Base-by-base conservation (phyloP, 1,140 invertebrate species). In the Adelges cooleyi region DNA sequence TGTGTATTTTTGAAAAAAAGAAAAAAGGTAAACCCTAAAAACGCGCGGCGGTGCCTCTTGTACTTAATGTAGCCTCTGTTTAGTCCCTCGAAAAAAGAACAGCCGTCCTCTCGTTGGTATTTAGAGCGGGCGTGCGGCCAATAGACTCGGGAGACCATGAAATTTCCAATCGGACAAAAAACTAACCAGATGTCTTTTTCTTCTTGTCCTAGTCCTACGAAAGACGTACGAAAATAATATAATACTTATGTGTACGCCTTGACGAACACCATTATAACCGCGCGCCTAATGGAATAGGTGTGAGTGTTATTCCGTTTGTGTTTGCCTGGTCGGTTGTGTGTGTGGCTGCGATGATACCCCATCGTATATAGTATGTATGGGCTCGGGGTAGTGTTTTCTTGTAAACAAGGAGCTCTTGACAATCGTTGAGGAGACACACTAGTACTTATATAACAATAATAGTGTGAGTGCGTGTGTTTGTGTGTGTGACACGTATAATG, bases 61-160 rank as follows among this genome's bases (percentile, higher is more conserved):
- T n/a, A n/a, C n/a, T n/a, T n/a, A n/a, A n/a, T n/a, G n/a, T n/a
- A n/a, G n/a, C n/a, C n/a, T n/a, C n/a, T n/a, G n/a, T n/a, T n/a
- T n/a, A n/a, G n/a, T n/a, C n/a, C n/a, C n/a, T n/a, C n/a, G n/a
- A n/a, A n/a, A n/a, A 33, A 33, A 33, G 11, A 33, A 33, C 29
- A 33, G 5, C 29, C 5, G 29, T 33, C 29, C 29, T 5, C 11
- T 33, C 11, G 29, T 33, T n/a, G n/a, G n/a, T n/a, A n/a, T n/a
- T n/a, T n/a, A n/a, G n/a, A 33, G 29, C 5, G 29, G 11, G 11
- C 11, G 5, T 11, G 25, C 27, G 54, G 29, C 29, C 54, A 62
- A 62, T 62, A 13, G 56, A 42, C 38, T 62, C 56, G 42, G 42
- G 56, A 62, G 23, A 62, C 56, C 56, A 48, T 62, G 56, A 62